phyloP scores from a whole-genome alignment of 2,888 invertebrate genomes.

The Oxyteleia sp. region DNA sequence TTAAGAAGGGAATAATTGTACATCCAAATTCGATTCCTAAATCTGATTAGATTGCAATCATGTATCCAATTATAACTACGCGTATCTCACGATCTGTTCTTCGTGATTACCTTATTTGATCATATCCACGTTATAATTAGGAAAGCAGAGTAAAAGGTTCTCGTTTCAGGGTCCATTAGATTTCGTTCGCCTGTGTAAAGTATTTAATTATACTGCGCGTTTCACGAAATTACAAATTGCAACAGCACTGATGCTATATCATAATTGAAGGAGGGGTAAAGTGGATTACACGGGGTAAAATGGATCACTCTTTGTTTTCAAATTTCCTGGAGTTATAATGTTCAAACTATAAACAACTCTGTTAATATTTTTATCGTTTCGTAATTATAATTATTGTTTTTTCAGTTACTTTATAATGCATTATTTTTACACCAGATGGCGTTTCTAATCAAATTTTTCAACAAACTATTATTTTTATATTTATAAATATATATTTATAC shows the following conservation, averaged over 20 bases:
- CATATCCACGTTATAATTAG: conserved; percentile 49
- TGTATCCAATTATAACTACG: conserved; percentile 49
- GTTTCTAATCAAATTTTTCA: too few relatives aligned
- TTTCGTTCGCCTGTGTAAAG: conserved; percentile 30
- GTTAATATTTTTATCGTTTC: too few relatives aligned
- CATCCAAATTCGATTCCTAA: conserved; percentile 30
- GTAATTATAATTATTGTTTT: too few relatives aligned
- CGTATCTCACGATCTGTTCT: conserved; percentile 37
- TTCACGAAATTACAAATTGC: conserved; percentile 33
- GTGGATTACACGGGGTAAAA: not conserved
- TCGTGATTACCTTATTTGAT: conserved; percentile 51
- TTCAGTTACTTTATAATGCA: too few relatives aligned
- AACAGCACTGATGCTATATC: conserved; percentile 8
- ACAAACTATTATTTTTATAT: too few relatives aligned
- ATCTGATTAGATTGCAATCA: conserved; percentile 41
- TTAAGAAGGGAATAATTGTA: conserved; percentile 27
- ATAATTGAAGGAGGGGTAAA: conserved; percentile 4
- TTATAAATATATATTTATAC: too few relatives aligned
- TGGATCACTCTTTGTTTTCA: not conserved
- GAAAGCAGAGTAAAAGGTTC: conserved; percentile 42
- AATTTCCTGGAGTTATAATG: too few relatives aligned
- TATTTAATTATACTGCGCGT: conserved; percentile 31
- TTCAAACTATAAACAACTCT: too few relatives aligned
- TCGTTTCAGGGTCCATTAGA: conserved; percentile 48
- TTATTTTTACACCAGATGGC: too few relatives aligned